Conservation (phyloP, 1,140 invertebrate species). For the Drosophila sp. region DNA sequence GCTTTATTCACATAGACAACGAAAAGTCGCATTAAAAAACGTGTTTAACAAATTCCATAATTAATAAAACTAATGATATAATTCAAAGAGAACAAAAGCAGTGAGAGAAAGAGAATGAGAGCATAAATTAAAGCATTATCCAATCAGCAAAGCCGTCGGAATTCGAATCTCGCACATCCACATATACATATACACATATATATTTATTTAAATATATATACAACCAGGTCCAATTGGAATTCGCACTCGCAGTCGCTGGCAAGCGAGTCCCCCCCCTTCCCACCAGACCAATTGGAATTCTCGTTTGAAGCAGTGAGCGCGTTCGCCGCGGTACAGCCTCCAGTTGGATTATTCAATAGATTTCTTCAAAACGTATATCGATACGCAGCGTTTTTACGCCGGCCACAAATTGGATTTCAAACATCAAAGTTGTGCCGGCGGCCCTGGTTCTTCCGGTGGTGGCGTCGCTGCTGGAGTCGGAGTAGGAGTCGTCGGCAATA, state of each 20-base stretch:
- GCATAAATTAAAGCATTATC: neutral
- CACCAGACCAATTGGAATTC: neutral
- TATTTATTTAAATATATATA: too few species aligned
- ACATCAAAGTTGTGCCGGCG: constrained; percentile 85
- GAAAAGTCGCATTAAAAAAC: neutral
- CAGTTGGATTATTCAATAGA: constrained; percentile 83
- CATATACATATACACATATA: too few species aligned
- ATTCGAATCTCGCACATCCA: too few species aligned
- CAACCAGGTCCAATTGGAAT: too few species aligned
- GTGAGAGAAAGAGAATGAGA: neutral
- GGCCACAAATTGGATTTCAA: constrained; percentile 87
- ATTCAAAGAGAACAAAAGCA: neutral
- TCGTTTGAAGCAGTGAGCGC: constrained; percentile 41
- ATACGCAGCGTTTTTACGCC: constrained; percentile 84
- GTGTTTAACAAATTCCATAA: neutral
- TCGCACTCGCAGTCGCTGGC: neutral
- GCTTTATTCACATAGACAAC: neutral
- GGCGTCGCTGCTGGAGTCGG: constrained; percentile 80
- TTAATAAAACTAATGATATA: neutral
- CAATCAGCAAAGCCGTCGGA: too few species aligned
- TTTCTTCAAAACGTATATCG: constrained; percentile 84
- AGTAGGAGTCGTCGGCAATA: constrained; percentile 84
- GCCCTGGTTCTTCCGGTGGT: constrained; percentile 84
- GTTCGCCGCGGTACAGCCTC: constrained; percentile 75
- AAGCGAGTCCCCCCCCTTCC: too few species aligned